These are phyloP conservation scores for Drosophila ercepeae DNA, from an alignment of 1,140 invertebrate species.

Conservation along the genomic window DNA sequence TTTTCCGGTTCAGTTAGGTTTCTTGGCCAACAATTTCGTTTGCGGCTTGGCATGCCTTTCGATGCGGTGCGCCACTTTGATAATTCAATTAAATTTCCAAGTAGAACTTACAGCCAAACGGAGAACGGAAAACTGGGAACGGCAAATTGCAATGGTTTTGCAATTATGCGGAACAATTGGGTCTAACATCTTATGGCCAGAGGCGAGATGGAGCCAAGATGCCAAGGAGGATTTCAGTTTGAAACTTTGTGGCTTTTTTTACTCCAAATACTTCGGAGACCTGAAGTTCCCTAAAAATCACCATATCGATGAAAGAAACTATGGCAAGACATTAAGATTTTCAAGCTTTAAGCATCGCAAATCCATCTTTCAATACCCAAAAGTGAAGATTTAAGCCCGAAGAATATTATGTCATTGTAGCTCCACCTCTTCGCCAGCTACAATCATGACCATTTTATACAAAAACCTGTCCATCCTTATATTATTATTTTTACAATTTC, in stretches of 20 bases:
- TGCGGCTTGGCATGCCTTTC: conserved; percentile 50
- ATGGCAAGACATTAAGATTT: too few relatives aligned
- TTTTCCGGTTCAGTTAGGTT: conserved; percentile 16
- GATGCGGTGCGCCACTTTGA: conserved; percentile 36
- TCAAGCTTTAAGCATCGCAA: too few relatives aligned
- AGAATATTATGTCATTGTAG: too few relatives aligned
- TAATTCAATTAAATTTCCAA: conserved; percentile 77
- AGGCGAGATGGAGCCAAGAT: conserved; percentile 5
- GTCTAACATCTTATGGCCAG: conserved; percentile 29
- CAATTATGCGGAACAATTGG: conserved; percentile 62
- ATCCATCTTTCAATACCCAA: too few relatives aligned
- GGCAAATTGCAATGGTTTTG: conserved; percentile 73
- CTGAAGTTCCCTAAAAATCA: neutral
- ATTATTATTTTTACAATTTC: too few relatives aligned
- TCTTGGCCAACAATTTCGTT: conserved; percentile 61
- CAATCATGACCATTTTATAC: too few relatives aligned
- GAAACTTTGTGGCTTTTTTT: conserved; percentile 3
- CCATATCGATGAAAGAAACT: too few relatives aligned
- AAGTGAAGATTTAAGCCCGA: too few relatives aligned
- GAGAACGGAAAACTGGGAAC: conserved; percentile 68
- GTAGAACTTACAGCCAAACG: conserved; percentile 34
- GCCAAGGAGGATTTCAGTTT: neutral
- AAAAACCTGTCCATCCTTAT: too few relatives aligned
- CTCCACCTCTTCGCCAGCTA: too few relatives aligned
- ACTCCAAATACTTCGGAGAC: neutral